A percentile compares a stretch with the other conserved stretches of the same genome.
Evolutionary conservation across 2,888 invertebrate genomes (phyloP).

Genomic region (Zonitis immaculata): DNA sequence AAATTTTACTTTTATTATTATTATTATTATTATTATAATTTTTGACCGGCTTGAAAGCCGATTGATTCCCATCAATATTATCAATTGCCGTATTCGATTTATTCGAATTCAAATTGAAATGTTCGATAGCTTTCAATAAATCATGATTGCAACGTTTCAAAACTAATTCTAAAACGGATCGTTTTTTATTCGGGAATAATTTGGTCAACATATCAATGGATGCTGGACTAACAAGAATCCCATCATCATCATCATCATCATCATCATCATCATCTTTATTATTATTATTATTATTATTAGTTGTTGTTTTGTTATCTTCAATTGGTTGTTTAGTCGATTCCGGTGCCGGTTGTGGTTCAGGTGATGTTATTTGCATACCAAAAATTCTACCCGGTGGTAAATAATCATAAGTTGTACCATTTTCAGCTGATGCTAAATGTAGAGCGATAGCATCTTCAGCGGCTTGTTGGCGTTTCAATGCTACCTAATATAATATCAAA

Average conservation of each 20-base stretch:
- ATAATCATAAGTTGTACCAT: slow-evolving; percentile 65
- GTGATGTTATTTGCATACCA: slow-evolving; percentile 79
- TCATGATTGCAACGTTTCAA: slow-evolving; percentile 90
- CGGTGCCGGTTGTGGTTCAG: slow-evolving; percentile 50
- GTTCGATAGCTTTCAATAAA: slow-evolving; percentile 83
- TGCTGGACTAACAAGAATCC: slow-evolving; percentile 59
- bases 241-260: slow-evolving; percentile 23
- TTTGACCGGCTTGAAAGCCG: slow-evolving; percentile 46
- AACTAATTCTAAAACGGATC: slow-evolving; percentile 85
- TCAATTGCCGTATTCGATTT: slow-evolving; percentile 18
- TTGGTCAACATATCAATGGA: slow-evolving; percentile 81
- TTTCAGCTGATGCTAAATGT: slow-evolving; percentile 81
- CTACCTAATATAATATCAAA: too few relatives aligned
- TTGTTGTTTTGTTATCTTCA: slow-evolving; percentile 11
- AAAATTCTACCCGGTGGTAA: slow-evolving; percentile 89
- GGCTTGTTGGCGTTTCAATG: slow-evolving; percentile 92
- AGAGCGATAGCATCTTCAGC: slow-evolving; percentile 95
- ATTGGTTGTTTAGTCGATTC: slow-evolving; percentile 16
- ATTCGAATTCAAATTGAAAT: slow-evolving; percentile 56
- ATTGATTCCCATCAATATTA: slow-evolving; percentile 33
- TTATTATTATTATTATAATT: slow-evolving; percentile 17
- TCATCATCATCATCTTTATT: slow-evolving; percentile 3
- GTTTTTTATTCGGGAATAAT: slow-evolving; percentile 85
- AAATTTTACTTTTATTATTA: slow-evolving; percentile 25
- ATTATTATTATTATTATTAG: slow-evolving; percentile 9